A percentile compares a stretch with the other conserved stretches of the same genome.
phyloP scores from a whole-genome alignment of 2,888 invertebrate species.

The Papilio protenor region DNA sequence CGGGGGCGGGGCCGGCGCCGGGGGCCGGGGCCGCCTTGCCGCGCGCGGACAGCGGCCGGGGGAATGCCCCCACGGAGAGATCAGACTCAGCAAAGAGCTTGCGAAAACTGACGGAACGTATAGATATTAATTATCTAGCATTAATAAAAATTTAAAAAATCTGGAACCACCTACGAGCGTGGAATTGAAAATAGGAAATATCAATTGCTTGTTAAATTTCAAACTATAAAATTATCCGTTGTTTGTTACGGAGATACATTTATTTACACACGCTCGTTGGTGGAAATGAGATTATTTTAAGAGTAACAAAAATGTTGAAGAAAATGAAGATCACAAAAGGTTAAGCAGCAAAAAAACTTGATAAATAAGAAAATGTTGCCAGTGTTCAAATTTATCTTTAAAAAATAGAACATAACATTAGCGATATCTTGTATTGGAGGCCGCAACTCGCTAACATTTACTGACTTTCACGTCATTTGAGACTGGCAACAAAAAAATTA shows the following conservation, averaged over 20 bases:
- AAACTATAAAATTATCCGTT: neutral
- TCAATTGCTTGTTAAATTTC: neutral
- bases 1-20: conserved; percentile 76
- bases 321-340: neutral
- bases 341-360: neutral
- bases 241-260: too few relatives aligned
- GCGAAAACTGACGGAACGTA: conserved; percentile 88
- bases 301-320: neutral
- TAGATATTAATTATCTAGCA: conserved; percentile 40
- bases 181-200: neutral
- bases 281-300: too few relatives aligned
- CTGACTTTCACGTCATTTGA: neutral
- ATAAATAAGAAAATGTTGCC: neutral
- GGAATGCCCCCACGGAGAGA: conserved; percentile 89
- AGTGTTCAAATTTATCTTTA: neutral
- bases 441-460: neutral
- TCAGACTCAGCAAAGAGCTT: conserved; percentile 94
- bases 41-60: conserved; percentile 84
- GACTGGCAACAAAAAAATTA: neutral
- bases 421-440: too few relatives aligned
- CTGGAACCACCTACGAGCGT: neutral
- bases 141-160: neutral
- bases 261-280: neutral
- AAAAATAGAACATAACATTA: neutral
- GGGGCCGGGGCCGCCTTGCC: conserved; percentile 77